Percentiles rank a stretch among this genome's conserved stretches.
Conservation (phyloP, 1,140 invertebrate species). For the Eriocheir sinensis region DNA sequence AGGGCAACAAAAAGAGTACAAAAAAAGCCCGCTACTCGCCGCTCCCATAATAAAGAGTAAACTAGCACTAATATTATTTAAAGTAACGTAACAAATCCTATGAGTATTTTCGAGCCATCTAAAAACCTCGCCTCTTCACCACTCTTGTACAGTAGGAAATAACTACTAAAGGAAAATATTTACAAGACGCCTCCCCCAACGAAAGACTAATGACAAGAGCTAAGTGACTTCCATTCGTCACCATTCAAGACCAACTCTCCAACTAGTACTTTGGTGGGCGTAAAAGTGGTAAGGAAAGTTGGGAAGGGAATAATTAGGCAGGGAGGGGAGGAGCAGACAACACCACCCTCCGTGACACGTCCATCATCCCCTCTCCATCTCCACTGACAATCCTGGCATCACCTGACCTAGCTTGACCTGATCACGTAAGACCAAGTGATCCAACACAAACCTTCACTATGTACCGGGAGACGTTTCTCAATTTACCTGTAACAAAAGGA, state of each 20-base stretch:
- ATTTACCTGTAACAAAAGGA: constrained; percentile 16
- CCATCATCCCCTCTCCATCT: not conserved
- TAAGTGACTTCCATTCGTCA: not conserved
- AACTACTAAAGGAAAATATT: not conserved
- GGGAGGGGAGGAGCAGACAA: not conserved
- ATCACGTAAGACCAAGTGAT: not conserved
- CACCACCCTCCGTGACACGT: not conserved
- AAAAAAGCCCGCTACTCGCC: no score
- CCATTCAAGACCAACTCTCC: not conserved
- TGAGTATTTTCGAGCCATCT: not conserved
- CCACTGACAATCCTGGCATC: not conserved
- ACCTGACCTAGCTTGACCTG: not conserved
- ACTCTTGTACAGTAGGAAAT: no score
- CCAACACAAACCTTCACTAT: not conserved
- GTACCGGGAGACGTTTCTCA: not conserved
- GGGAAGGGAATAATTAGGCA: no score
- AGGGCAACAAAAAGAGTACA: no score
- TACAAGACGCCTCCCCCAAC: not conserved
- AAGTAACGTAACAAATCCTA: not conserved
- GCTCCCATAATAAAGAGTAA: no score
- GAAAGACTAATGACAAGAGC: not conserved
- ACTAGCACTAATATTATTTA: no score
- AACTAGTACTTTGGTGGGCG: not conserved
- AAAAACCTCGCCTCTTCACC: not conserved
- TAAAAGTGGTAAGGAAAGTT: no score